phyloP scores from a whole-genome alignment of 2,797 vertebrate genomes.

The Chromis chromis region DNA sequence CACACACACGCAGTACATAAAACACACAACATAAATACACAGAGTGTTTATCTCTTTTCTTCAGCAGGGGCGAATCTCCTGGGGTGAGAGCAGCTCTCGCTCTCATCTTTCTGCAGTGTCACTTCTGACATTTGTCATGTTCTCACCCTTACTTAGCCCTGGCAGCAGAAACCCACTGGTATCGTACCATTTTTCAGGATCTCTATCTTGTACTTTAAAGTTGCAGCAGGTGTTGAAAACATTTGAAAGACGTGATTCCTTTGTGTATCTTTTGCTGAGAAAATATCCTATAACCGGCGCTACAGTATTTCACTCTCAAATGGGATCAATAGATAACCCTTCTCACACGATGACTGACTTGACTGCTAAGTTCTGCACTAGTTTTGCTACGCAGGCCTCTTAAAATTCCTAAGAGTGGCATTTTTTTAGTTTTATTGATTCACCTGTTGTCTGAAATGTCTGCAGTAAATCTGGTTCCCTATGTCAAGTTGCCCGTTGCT shows the following conservation, averaged over 20 bases:
- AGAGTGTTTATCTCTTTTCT: slow-evolving; percentile 74
- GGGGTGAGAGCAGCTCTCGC: slow-evolving; percentile 63
- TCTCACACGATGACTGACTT: background rate
- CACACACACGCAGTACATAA: slow-evolving; percentile 27
- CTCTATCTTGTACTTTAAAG: slow-evolving; percentile 15
- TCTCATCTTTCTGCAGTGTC: slow-evolving; percentile 73
- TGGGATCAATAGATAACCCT: background rate
- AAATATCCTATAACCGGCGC: background rate
- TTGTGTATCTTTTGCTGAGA: slow-evolving; percentile 12
- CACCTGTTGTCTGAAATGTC: background rate
- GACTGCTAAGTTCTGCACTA: background rate
- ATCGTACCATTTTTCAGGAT: slow-evolving; percentile 8
- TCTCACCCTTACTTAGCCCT: slow-evolving; percentile 58
- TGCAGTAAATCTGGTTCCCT: slow-evolving; percentile 3
- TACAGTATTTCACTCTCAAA: background rate
- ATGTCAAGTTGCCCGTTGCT: background rate
- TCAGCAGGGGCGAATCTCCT: slow-evolving; percentile 66
- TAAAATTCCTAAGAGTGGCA: background rate
- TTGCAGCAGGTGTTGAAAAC: slow-evolving; percentile 32
- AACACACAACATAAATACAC: slow-evolving; percentile 59
- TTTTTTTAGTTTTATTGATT: background rate
- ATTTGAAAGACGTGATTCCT: slow-evolving; percentile 21
- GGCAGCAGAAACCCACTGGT: slow-evolving; percentile 33
- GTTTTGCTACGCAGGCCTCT: background rate
- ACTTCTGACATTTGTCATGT: slow-evolving; percentile 74